phyloP scores from a whole-genome alignment of 2,888 invertebrate genomes.

The Lomographa bimaculata region DNA sequence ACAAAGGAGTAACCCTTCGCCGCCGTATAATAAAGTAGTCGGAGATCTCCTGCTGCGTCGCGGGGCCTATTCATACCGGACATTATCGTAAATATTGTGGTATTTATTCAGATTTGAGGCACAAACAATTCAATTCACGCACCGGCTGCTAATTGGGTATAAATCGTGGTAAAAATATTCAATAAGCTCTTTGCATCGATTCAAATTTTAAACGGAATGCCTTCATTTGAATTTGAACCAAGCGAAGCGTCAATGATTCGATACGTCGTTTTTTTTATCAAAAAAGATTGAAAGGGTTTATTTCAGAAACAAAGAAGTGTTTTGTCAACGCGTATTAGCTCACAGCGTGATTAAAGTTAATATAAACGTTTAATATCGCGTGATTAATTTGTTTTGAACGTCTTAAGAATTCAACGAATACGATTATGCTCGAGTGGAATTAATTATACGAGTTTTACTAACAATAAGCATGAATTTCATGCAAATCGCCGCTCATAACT shows the following conservation, averaged over 20 bases:
- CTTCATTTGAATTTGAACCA: constrained; percentile 72
- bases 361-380: constrained; percentile 33
- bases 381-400: constrained; percentile 54
- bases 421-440: constrained; percentile 49
- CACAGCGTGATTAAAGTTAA: constrained; percentile 45
- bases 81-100: constrained; percentile 82
- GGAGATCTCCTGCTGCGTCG: constrained; percentile 63
- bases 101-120: constrained; percentile 79
- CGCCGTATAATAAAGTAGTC: constrained; percentile 67
- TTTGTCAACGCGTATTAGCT: constrained; percentile 29
- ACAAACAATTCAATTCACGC: constrained; percentile 83
- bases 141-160: constrained; percentile 79
- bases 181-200: constrained; percentile 78
- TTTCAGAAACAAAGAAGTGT: constrained; percentile 40
- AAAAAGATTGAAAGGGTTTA: constrained; percentile 52
- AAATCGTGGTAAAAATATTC: constrained; percentile 79
- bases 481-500: constrained; percentile 56
- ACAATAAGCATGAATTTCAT: constrained; percentile 46
- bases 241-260: constrained; percentile 66
- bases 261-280: constrained; percentile 63
- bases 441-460: constrained; percentile 49
- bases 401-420: constrained; percentile 44
- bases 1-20: constrained; percentile 78
- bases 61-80: constrained; percentile 72
- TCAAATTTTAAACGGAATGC: constrained; percentile 72